Base-by-base conservation (phyloP, 2,113 vertebrate genomes). In the Tympanuchus pallidicinctus region DNA sequence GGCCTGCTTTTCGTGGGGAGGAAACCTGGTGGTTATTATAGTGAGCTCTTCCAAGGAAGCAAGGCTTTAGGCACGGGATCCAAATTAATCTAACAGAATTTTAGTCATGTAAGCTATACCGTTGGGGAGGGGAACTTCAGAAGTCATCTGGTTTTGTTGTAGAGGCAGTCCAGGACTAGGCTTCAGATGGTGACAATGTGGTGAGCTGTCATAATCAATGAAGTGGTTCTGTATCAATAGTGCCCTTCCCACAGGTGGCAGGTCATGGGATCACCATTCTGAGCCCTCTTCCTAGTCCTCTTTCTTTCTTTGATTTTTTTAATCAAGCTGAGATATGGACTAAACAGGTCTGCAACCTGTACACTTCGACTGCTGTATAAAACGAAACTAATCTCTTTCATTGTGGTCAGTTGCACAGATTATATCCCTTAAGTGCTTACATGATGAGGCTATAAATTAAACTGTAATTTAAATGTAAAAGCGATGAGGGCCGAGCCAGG, bases 371-470 rank as follows among this genome's bases (percentile, higher is more conserved):
- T 86, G 69, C 80, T 90, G 74, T 78, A 42, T 89, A 42, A 82
- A 42, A 67, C 0, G 0, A 86, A 87, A 72, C 17, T 38, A 38
- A 20, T 71, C 34, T 65, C 63, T 64, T 88, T 82, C 82, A 79
- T 60, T 78, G 48, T 34, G 94, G 77, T 94, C 72, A 74, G 83
- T 90, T 82, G 14, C 76, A 70, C 47, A 92, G 86, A 90, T 76
- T 45, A 45, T 73, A 88, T 70, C 38, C 36, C 17, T 66, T 82
- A 91, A 93, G 92, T 94, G 81, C 78, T 95, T 94, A 81, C 11
- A 86, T 60, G 60, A 36, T 76, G n/a, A 88, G 64, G 56, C 32
- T 82, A 57, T 76, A 90, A 86, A 70, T 93, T 91, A 91, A 85
- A 86, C 50, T 57, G 25, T n/a, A 72, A 77, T 91, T 89, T 76